These are phyloP conservation scores for Rutilus rutilus DNA, from an alignment of 2,113 vertebrate genomes.

Conservation along the genomic window DNA sequence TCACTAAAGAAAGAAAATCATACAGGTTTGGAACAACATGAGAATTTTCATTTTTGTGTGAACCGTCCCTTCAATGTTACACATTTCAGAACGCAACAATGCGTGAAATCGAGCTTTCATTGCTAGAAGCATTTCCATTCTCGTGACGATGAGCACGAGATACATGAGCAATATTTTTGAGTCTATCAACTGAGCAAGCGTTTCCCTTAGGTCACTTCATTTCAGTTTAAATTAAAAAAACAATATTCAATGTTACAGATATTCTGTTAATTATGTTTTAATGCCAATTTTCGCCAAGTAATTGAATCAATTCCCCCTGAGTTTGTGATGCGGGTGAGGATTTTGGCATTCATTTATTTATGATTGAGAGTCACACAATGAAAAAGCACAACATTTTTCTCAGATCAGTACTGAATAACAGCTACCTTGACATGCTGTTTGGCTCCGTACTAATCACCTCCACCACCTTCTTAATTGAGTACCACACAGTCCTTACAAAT, in stretches of 20 bases:
- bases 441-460: neutral
- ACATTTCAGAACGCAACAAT: slow-evolving; percentile 9
- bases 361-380: neutral
- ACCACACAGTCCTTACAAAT: neutral
- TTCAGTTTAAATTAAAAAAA: neutral
- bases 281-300: neutral
- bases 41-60: neutral
- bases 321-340: neutral
- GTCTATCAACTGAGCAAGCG: neutral
- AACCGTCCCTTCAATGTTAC: neutral
- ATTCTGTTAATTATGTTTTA: neutral
- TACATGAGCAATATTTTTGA: neutral
- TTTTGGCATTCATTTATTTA: neutral
- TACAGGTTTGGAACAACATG: neutral
- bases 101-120: neutral
- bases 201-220: neutral
- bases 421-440: neutral
- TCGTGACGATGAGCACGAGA: neutral
- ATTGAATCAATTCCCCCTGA: neutral
- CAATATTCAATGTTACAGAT: neutral
- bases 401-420: neutral
- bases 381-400: neutral
- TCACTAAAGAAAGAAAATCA: neutral
- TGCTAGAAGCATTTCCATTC: neutral
- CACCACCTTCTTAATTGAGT: neutral